Evolutionary conservation across 2,797 vertebrate species (phyloP).

Genomic region (Sebastolobus alascanus): DNA sequence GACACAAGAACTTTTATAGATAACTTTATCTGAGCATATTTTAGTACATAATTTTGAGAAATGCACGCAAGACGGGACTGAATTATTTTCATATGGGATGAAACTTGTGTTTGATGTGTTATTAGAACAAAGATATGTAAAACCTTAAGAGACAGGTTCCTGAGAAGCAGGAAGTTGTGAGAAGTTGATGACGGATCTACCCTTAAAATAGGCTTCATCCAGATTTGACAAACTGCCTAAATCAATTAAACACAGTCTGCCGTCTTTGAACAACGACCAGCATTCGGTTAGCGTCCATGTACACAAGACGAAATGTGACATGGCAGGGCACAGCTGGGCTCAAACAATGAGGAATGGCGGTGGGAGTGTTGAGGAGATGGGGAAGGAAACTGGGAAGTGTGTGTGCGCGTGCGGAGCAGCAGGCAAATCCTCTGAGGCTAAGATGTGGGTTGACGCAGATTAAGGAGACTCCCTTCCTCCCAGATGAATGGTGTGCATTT

Average conservation of each 20-base stretch:
- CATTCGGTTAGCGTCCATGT: slow-evolving; percentile 9
- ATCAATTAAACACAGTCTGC: slow-evolving; percentile 20
- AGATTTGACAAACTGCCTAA: slow-evolving; percentile 29
- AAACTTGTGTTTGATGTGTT: slow-evolving; percentile 14
- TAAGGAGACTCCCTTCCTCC: slow-evolving; percentile 83
- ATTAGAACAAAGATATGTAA: neutral
- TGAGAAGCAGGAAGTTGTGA: slow-evolving; percentile 6
- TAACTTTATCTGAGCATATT: neutral
- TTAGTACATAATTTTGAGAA: slow-evolving; percentile 1
- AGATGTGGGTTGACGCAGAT: slow-evolving; percentile 79
- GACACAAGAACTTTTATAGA: neutral
- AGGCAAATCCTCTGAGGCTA: slow-evolving; percentile 68
- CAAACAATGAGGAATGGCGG: slow-evolving; percentile 58
- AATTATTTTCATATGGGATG: slow-evolving; percentile 1
- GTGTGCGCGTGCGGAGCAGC: slow-evolving; percentile 37
- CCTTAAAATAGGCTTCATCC: slow-evolving; percentile 28
- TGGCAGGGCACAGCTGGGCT: slow-evolving; percentile 49
- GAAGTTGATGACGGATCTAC: slow-evolving; percentile 25
- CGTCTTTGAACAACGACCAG: slow-evolving; percentile 18
- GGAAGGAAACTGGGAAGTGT: slow-evolving; percentile 35
- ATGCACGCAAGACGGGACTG: neutral
- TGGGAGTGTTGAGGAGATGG: slow-evolving; percentile 51
- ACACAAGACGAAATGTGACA: slow-evolving; percentile 30
- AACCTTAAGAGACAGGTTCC: slow-evolving; percentile 5
- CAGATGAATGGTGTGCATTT: slow-evolving; percentile 82